Conservation (phyloP, 2,113 vertebrate species). For the Struthidea cinerea region DNA sequence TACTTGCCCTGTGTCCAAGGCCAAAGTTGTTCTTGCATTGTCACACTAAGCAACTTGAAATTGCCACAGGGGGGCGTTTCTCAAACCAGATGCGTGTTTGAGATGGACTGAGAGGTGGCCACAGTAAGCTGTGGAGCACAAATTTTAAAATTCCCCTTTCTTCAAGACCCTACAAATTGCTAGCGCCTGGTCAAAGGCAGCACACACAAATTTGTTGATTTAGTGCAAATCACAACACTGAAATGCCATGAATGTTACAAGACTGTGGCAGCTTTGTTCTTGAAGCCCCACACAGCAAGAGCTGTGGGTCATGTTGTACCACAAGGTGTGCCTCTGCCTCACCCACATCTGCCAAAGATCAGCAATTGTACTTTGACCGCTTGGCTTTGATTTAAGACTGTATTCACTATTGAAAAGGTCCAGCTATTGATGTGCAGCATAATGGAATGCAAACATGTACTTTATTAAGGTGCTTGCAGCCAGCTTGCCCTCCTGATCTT, state of each 20-base stretch:
- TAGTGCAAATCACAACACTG: not conserved
- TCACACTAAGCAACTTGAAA: not conserved
- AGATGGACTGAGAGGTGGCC: too few species aligned
- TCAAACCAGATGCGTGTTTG: not conserved
- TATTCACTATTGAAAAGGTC: not conserved
- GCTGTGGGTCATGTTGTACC: accelerated
- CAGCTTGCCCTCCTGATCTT: not conserved
- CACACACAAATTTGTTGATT: too few species aligned
- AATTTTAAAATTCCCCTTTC: not conserved
- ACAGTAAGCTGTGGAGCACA: not conserved
- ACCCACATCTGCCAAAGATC: not conserved
- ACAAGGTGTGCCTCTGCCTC: not conserved
- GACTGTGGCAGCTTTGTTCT: not conserved
- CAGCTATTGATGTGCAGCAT: not conserved
- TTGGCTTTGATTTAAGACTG: not conserved
- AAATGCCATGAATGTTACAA: accelerated
- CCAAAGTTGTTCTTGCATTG: not conserved
- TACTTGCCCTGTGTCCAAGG: not conserved
- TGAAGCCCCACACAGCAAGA: not conserved
- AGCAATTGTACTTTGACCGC: not conserved
- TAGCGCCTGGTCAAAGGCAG: not conserved
- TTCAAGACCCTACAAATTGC: not conserved
- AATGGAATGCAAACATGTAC: not conserved
- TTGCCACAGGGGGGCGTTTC: accelerated
- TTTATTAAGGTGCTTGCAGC: not conserved